Conservation (phyloP, 2,888 invertebrate species). For the Calliopum simillimum region DNA sequence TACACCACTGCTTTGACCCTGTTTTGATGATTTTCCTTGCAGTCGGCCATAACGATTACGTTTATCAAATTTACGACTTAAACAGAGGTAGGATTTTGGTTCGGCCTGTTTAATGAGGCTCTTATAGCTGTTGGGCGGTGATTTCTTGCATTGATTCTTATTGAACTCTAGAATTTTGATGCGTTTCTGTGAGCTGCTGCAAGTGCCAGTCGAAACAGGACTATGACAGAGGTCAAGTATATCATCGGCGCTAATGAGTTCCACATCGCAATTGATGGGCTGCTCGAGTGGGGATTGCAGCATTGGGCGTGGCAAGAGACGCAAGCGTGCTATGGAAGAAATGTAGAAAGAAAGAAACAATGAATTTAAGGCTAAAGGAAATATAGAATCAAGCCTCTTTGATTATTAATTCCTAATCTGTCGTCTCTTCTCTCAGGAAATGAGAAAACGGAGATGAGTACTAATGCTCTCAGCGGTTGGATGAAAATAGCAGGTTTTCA, state of each 20-base stretch:
- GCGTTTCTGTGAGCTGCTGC: constrained; percentile 48
- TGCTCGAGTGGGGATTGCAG: constrained; percentile 36
- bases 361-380: too few species aligned
- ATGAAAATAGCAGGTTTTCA: too few species aligned
- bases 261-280: constrained; percentile 45
- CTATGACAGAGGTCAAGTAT: constrained; percentile 50
- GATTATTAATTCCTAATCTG: too few species aligned
- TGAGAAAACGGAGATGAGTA: too few species aligned
- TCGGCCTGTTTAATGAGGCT: constrained; percentile 66
- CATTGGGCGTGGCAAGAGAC: constrained; percentile 43
- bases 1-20: constrained; percentile 38
- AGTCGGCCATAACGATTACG: constrained; percentile 60
- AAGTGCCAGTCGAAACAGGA: constrained; percentile 39
- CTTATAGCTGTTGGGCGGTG: constrained; percentile 65
- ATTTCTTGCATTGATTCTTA: constrained; percentile 58
- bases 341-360: too few species aligned
- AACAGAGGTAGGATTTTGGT: constrained; percentile 64
- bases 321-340: constrained; percentile 42
- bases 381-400: too few species aligned
- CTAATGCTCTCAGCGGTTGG: too few species aligned
- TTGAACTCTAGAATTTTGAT: constrained; percentile 61
- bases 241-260: constrained; percentile 45
- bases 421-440: too few species aligned
- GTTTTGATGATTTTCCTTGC: constrained; percentile 48
- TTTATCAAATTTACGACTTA: constrained; percentile 59